These are phyloP conservation scores for Leptopilina boulardi DNA, from an alignment of 1,140 invertebrate species.

Conservation along the genomic window DNA sequence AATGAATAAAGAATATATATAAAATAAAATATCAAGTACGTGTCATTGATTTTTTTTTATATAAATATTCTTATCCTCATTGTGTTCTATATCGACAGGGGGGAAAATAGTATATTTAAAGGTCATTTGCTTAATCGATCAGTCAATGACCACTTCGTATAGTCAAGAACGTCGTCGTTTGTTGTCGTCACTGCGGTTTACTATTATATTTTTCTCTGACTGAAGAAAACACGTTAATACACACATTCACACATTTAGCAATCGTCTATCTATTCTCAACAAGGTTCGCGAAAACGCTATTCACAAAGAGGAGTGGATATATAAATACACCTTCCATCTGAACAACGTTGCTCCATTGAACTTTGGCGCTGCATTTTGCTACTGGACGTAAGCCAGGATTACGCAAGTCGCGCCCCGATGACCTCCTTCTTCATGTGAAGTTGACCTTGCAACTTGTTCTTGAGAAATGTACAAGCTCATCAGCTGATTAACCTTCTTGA, in stretches of 20 bases:
- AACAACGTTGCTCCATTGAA: conserved; percentile 74
- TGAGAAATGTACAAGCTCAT: conserved; percentile 15
- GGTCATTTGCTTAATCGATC: conserved; percentile 8
- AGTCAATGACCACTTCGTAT: conserved; percentile 9
- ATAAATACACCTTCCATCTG: conserved; percentile 49
- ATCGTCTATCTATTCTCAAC: conserved; percentile 39
- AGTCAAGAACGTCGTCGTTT: no score
- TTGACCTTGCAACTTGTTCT: conserved; percentile 69
- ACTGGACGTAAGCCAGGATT: conserved; percentile 68
- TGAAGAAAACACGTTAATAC: neutral
- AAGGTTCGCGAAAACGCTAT: conserved; percentile 53
- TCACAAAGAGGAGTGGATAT: neutral
- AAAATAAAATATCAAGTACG: no score
- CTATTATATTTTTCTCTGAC: neutral
- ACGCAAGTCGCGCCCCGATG: conserved; percentile 68
- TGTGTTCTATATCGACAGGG: neutral
- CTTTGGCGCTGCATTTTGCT: conserved; percentile 66
- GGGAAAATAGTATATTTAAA: neutral
- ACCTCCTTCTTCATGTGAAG: conserved; percentile 66
- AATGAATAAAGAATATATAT: no score
- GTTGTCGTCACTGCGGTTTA: neutral
- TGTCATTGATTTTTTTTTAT: no score
- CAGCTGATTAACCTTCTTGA: neutral
- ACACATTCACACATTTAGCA: conserved; percentile 50
- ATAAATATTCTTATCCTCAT: neutral